Conservation (phyloP, 2,113 vertebrate genomes). For the Rostratula benghalensis region DNA sequence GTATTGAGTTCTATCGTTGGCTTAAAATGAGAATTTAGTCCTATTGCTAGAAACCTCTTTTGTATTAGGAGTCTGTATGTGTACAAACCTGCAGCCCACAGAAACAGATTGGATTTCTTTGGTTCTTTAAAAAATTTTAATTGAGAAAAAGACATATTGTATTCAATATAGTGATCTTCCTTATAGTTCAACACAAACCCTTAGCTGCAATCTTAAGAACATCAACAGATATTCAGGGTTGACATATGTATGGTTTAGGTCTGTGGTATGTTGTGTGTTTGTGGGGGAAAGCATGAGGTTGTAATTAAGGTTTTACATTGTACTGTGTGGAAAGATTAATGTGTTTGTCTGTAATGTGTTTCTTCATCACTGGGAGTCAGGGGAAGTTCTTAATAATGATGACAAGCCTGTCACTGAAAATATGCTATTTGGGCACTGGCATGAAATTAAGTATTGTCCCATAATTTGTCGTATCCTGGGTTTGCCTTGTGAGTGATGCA, state of each 20-base stretch:
- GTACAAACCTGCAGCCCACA: neutral
- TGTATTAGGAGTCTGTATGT: neutral
- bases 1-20: neutral
- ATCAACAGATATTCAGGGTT: constrained; percentile 19
- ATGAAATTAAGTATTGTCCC: constrained; percentile 58
- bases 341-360: constrained; percentile 61
- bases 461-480: constrained; percentile 60
- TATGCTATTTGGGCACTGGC: constrained; percentile 44
- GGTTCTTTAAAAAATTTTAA: neutral
- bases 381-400: constrained; percentile 67
- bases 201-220: neutral
- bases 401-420: constrained; percentile 59
- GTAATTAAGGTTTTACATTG: constrained; percentile 64
- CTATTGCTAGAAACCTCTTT: neutral
- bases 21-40: neutral
- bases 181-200: neutral
- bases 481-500: constrained; percentile 18
- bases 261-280: constrained; percentile 41
- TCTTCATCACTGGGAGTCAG: constrained; percentile 48
- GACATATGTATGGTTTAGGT: constrained; percentile 10
- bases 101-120: neutral
- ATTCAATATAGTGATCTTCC: neutral
- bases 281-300: constrained; percentile 60
- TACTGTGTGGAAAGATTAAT: constrained; percentile 68
- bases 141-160: neutral